These are phyloP conservation scores for Pinctada fucata DNA, from an alignment of 2,888 invertebrate species.

Conservation along the genomic window DNA sequence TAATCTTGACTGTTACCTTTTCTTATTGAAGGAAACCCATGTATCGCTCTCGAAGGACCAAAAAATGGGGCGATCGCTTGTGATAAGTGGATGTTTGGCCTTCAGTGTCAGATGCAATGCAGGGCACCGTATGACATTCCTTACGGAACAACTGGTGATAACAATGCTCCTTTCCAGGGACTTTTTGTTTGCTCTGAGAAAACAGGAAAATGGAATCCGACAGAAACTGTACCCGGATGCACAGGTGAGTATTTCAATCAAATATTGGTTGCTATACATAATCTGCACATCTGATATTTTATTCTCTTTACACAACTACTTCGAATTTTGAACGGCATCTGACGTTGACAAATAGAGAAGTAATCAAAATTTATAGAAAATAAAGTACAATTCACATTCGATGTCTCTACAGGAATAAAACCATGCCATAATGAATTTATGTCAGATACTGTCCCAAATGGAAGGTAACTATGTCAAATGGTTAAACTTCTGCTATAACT, in stretches of 20 bases:
- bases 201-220: slow-evolving; percentile 21
- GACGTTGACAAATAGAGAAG: too few species aligned
- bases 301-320: too few species aligned
- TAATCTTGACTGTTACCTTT: not conserved
- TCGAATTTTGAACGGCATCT: too few species aligned
- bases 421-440: too few species aligned
- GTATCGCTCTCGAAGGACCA: slow-evolving; percentile 14
- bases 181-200: slow-evolving; percentile 19
- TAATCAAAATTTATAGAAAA: too few species aligned
- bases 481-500: too few species aligned
- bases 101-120: slow-evolving; percentile 33
- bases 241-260: slow-evolving; percentile 5
- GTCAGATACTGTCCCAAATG: too few species aligned
- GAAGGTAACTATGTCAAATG: too few species aligned
- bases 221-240: slow-evolving; percentile 19
- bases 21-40: slow-evolving; percentile 25
- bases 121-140: slow-evolving; percentile 33
- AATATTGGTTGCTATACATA: too few species aligned
- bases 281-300: too few species aligned
- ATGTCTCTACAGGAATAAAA: too few species aligned
- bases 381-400: too few species aligned
- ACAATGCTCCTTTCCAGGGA: slow-evolving; percentile 17
- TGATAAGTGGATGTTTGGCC: slow-evolving; percentile 32
- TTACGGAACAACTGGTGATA: slow-evolving; percentile 6
- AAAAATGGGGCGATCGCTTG: slow-evolving; percentile 31